Base-by-base conservation (phyloP, 2,797 vertebrate genomes). In the Microctenopoma lineatum region DNA sequence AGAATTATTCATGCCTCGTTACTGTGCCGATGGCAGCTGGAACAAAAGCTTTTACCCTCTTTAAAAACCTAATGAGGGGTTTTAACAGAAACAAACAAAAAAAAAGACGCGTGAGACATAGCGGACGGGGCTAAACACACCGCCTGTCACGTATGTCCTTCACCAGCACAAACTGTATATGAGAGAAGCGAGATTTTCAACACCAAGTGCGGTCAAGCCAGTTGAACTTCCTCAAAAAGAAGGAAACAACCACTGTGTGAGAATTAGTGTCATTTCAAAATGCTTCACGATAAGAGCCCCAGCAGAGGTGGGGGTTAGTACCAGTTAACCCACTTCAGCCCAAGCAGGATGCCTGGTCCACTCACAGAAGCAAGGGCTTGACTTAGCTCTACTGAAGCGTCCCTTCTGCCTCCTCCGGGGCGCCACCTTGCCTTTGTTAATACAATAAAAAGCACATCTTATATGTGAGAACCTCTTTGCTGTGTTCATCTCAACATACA, bases 291-390 rank as follows among this genome's bases (percentile, higher is more conserved):
- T 34, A 67, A 72, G 84, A 75, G 57, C 55, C 67, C 77, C 69
- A 77, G 75, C 63, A 54, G 78, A 57, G 67, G 65, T 53, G 72
- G 78, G 73, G 71, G 84, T 94, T 93, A 94, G 92, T 92, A 84
- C 46, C 56, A 71, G 77, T 81, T 77, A 77, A 67, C 80, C 81
- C 81, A 84, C 76, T 77, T 72, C 88, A 89, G 70, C 61, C 62
- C 63, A 63, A 65, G 61, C 71, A 80, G 74, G 71, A 48, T 11
- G 46, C 56, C 62, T 59, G 77, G 81, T 77, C 87, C 90, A 94
- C 92, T 94, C 91, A 94, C 92, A 58, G 79, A 18, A 69, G 75
- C 48, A 7, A 46, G 68, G 77, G 62, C 51, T 71, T 65, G 88
- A 90, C 13, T 38, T 50, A 60, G 71, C 79, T 86, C 84, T 87